Evolutionary conservation across 2,113 vertebrate species (phyloP).

Genomic region (Cryptomyrus ogoouensis): DNA sequence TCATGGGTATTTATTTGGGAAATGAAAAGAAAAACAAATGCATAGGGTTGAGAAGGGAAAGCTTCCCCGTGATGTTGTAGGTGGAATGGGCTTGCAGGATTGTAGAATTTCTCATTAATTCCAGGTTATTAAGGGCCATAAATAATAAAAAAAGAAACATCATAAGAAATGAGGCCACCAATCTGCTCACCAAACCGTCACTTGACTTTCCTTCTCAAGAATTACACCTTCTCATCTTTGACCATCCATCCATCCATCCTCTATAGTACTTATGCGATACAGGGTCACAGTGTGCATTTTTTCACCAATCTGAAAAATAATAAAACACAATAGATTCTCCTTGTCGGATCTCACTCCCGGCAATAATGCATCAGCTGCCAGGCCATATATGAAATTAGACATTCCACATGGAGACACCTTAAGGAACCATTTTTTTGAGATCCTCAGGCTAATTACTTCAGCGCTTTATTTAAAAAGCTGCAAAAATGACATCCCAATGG

Average conservation of each 20-base stretch:
- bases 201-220: neutral
- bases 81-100: neutral
- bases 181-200: neutral
- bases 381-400: neutral
- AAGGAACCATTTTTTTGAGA: neutral
- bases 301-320: neutral
- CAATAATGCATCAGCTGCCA: neutral
- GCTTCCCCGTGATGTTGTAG: neutral
- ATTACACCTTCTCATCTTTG: neutral
- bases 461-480: neutral
- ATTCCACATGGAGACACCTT: neutral
- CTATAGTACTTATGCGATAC: neutral
- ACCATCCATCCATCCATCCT: neutral
- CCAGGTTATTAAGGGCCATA: neutral
- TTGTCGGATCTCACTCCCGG: neutral
- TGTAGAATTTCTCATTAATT: neutral
- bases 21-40: neutral
- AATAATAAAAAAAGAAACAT: neutral
- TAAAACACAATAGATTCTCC: neutral
- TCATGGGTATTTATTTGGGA: neutral
- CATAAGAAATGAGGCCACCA: neutral
- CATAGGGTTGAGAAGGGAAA: neutral
- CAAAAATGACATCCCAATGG: neutral
- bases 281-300: neutral
- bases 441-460: neutral